Conservation (phyloP, 2,888 invertebrate species). For the Cecidostiba fungosa region DNA sequence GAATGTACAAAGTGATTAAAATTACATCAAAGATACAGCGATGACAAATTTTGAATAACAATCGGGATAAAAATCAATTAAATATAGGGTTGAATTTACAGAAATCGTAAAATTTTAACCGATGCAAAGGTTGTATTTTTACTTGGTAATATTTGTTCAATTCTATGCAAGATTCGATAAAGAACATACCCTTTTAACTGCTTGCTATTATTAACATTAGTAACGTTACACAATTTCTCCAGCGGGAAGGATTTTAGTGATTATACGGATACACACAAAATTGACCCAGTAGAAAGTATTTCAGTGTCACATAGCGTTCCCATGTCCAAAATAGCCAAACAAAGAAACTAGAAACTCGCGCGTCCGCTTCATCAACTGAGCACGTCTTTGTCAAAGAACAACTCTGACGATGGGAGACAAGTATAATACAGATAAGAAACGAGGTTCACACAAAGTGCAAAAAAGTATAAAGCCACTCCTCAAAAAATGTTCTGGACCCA, state of each 20-base stretch:
- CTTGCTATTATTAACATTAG: conserved; percentile 24
- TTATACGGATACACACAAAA: not conserved
- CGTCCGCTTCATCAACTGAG: not conserved
- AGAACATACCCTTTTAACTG: conserved; percentile 31
- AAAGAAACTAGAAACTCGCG: not conserved
- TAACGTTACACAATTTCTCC: not conserved
- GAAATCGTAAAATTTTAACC: conserved; percentile 22
- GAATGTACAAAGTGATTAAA: not conserved
- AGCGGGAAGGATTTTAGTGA: not conserved
- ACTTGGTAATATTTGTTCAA: not conserved
- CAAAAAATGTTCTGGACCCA: conserved; percentile 12
- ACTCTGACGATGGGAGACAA: not conserved
- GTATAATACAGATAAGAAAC: conserved; percentile 26
- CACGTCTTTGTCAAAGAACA: not conserved
- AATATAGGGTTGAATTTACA: not conserved
- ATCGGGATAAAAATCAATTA: not conserved
- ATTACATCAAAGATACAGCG: not conserved
- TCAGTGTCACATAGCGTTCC: conserved; percentile 13
- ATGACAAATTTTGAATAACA: not conserved
- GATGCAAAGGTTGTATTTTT: conserved; percentile 56
- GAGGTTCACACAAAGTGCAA: conserved; percentile 50
- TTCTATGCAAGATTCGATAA: not conserved
- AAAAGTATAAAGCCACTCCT: conserved; percentile 31
- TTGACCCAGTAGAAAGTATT: not conserved
- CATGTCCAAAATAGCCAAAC: conserved; percentile 8